phyloP scores from a whole-genome alignment of 2,113 vertebrate species.

The Poeciliopsis occidentalis region DNA sequence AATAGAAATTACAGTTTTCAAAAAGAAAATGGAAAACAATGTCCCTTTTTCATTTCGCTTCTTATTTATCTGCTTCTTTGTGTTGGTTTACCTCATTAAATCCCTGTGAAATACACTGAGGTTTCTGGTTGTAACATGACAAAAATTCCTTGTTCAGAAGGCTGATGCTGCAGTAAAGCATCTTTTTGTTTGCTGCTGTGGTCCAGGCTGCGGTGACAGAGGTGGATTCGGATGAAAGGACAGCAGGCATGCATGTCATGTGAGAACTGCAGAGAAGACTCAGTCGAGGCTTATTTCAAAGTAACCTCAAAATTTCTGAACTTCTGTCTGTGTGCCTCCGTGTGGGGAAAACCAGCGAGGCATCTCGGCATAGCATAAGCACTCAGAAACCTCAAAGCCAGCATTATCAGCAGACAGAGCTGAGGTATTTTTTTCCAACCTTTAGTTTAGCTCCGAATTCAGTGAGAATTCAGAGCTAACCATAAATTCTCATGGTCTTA shows the following conservation, averaged over 20 bases:
- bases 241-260: constrained; percentile 32
- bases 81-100: not conserved
- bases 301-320: constrained; percentile 20
- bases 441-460: constrained; percentile 14
- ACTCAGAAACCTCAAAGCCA: constrained; percentile 29
- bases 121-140: not conserved
- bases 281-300: constrained; percentile 30
- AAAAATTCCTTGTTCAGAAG: not conserved
- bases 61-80: not conserved
- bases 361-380: constrained; percentile 31
- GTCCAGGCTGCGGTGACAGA: constrained; percentile 37
- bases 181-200: constrained; percentile 30
- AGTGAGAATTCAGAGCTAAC: not conserved
- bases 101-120: not conserved
- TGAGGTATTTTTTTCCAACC: constrained; percentile 10
- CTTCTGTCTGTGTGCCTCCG: constrained; percentile 7
- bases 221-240: constrained; percentile 51
- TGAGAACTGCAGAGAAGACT: constrained; percentile 17
- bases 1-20: not conserved
- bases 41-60: constrained; percentile 3
- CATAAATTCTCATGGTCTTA: not conserved
- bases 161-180: constrained; percentile 22
- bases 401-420: constrained; percentile 22
- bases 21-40: not conserved
- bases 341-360: constrained; percentile 5